These are phyloP conservation scores for Pentalonia nigronervosa DNA, from an alignment of 1,140 invertebrate genomes.

Conservation along the genomic window DNA sequence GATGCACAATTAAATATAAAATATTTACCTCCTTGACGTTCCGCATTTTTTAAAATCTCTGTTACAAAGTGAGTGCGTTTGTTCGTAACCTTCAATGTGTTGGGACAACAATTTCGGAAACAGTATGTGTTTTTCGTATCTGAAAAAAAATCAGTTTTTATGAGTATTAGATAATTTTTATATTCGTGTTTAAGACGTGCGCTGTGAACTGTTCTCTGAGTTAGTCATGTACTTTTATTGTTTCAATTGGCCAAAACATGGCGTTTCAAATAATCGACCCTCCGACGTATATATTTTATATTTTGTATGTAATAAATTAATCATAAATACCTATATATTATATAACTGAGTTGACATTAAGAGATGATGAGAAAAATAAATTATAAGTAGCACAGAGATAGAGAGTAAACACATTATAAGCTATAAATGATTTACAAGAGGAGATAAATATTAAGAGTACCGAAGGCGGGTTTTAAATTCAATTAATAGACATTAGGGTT, in stretches of 20 bases:
- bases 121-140: slow-evolving; percentile 84
- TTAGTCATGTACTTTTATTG: neutral
- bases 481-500: neutral
- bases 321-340: neutral
- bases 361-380: neutral
- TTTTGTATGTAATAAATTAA: neutral
- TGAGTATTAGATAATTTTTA: neutral
- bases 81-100: slow-evolving; percentile 83
- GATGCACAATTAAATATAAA: neutral
- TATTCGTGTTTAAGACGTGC: neutral
- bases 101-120: slow-evolving; percentile 88
- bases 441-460: neutral
- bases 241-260: neutral
- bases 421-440: neutral
- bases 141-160: slow-evolving; percentile 62
- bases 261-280: neutral
- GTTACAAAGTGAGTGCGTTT: slow-evolving; percentile 87
- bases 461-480: neutral
- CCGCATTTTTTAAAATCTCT: slow-evolving; percentile 84
- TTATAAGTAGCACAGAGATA: too few species aligned
- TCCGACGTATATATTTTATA: neutral
- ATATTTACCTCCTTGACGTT: slow-evolving; percentile 80
- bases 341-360: neutral
- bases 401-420: neutral
- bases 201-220: neutral